Evolutionary conservation across 2,113 vertebrate species (phyloP), one percentile per base, ranked within the genome.

Genomic region (Sitta europaea): DNA sequence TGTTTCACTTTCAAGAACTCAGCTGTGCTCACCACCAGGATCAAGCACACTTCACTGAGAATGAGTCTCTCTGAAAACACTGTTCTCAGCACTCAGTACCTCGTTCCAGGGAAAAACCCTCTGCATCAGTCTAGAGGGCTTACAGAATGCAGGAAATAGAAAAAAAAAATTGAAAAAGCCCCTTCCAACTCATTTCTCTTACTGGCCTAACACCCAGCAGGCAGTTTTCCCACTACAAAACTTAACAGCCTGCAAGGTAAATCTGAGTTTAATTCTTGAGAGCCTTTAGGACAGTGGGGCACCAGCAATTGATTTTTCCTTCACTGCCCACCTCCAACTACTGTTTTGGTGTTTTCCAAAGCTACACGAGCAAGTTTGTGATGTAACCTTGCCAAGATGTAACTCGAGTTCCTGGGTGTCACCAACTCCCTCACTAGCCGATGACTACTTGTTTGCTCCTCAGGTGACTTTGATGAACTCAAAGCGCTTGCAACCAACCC

Each of bases 371-470:
- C 74, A 70, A 74, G 48, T 65, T 6, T 5, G 5, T 43, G 51
- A 31, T 31, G 59, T 35, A 47, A 83, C 9, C 67, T 35, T 84
- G 86, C 92, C 88, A 88, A 93, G 67, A 86, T 22, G 74, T 83
- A 93, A 92, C 72, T 19, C 12, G 55, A 95, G 83, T 83, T 95
- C 75, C 88, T 43, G 15, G 17, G 40, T 90, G 78, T 80, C 86
- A 88, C 67, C 36, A 62, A 10, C 50, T 80, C 68, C 72, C 23
- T 54, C 71, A 47, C 29, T 0, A 35, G 10, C 55, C 2, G 9
- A 45, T 42, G n/a, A 58, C 14, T 82, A n/a, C 54, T 83, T 66
- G 38, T 72, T 43, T 63, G 65, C 42, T 88, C 85, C 66, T 74
- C 38, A 40, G 68, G 55, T 35, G 67, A 59, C 48, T 80, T 91